phyloP scores from a whole-genome alignment of 2,888 invertebrate genomes.

The Phrixothrix hirtus region DNA sequence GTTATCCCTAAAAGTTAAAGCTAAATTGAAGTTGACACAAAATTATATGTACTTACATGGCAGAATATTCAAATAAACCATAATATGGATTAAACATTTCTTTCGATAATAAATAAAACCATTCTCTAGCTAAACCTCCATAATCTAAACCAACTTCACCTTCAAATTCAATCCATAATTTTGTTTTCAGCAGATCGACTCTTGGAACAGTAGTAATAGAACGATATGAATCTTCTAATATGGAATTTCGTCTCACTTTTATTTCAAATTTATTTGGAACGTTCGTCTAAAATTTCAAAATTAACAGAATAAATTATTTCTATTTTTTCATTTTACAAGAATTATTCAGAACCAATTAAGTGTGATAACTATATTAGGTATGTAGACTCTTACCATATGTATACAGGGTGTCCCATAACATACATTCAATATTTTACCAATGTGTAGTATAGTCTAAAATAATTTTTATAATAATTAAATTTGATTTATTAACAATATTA shows the following conservation, averaged over 20 bases:
- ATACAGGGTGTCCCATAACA: background rate
- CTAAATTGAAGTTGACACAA: too few relatives aligned
- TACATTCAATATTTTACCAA: too few relatives aligned
- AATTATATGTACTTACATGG: constrained; percentile 87
- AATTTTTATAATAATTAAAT: too few relatives aligned
- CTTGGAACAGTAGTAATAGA: constrained; percentile 90
- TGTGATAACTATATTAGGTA: too few relatives aligned
- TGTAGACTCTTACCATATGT: background rate
- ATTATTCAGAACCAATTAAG: too few relatives aligned
- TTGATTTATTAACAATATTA: too few relatives aligned
- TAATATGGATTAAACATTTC: constrained; percentile 99
- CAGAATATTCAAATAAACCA: constrained; percentile 98
- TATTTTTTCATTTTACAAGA: too few relatives aligned
- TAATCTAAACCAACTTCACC: constrained; percentile 96
- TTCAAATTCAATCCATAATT: constrained; percentile 98
- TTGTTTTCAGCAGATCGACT: constrained; percentile 92
- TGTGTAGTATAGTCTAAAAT: too few relatives aligned
- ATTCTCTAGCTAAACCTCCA: constrained; percentile 94
- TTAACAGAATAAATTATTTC: too few relatives aligned
- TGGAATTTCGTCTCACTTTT: constrained; percentile 85
- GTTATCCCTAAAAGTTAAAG: constrained; percentile 72
- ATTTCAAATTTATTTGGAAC: constrained; percentile 98
- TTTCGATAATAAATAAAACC: constrained; percentile 98
- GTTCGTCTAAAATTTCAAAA: constrained; percentile 78
- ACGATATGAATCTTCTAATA: constrained; percentile 96